A percentile compares a stretch with the other conserved stretches of the same genome.
Evolutionary conservation across 2,888 invertebrate species (phyloP).

Genomic region (Lomographa bimaculata): DNA sequence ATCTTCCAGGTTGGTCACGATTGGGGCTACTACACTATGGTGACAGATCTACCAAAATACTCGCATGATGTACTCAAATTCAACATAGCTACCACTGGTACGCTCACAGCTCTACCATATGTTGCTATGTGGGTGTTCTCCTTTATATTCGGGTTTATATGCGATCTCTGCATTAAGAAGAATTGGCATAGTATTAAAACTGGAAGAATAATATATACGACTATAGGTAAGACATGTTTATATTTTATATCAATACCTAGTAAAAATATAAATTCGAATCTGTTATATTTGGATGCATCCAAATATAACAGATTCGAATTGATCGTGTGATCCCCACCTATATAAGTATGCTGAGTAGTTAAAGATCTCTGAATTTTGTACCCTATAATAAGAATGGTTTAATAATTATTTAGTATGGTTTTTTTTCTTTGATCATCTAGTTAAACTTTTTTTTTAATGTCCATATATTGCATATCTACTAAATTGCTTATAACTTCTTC

Average conservation of each 20-base stretch:
- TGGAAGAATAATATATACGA: conserved; percentile 86
- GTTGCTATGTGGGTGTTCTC: conserved; percentile 87
- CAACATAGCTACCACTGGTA: conserved; percentile 85
- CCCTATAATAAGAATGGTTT: too few relatives aligned
- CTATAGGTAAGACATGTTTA: conserved; percentile 79
- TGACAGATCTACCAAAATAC: conserved; percentile 88
- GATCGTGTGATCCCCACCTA: too few relatives aligned
- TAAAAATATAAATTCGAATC: too few relatives aligned
- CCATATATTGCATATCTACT: too few relatives aligned
- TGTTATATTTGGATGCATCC: too few relatives aligned
- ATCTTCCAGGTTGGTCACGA: conserved; percentile 74
- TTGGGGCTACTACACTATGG: conserved; percentile 89
- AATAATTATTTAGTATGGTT: too few relatives aligned
- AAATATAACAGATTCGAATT: too few relatives aligned
- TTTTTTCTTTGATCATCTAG: too few relatives aligned
- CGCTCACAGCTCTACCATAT: conserved; percentile 86
- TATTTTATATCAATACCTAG: neutral
- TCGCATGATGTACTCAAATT: conserved; percentile 86
- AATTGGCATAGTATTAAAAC: conserved; percentile 83
- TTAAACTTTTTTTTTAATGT: too few relatives aligned
- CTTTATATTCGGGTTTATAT: conserved; percentile 85
- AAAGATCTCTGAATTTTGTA: too few relatives aligned
- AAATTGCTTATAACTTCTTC: too few relatives aligned
- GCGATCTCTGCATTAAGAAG: conserved; percentile 86
- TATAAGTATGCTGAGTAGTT: too few relatives aligned